Evolutionary conservation across 1,140 invertebrate species (phyloP), one percentile per base, ranked within the genome.

Genomic region (Sycophaga agraensis): DNA sequence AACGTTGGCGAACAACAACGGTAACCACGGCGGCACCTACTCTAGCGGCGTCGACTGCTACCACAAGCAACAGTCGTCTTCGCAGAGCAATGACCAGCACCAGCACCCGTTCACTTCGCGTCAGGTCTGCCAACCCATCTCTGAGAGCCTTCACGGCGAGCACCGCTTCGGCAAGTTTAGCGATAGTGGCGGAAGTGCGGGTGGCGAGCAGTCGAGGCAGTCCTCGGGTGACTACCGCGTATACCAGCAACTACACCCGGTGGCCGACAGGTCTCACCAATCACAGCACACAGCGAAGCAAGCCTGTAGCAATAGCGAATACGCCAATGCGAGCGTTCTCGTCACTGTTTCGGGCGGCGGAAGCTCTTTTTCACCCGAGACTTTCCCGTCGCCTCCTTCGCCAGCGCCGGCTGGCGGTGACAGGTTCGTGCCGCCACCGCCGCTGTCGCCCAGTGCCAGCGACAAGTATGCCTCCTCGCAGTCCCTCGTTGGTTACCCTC

Each of bases 371-470:
- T 73, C 71, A 21, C 54, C 74, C 37, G 79, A 81, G 42, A 76
- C 70, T 14, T 81, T 81, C 59, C 79, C 79, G 14, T 81, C 78
- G 14, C 79, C 79, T 28, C 78, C 79, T 4, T 80, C 79, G 19
- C 79, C 79, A 19, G 79, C 78, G 12, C 79, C 79, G 6, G 70
- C 74, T 9, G 75, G 75, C 8, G 75, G 75, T 28, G 77, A 80
- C 42, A 69, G 75, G 5, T 81, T 81, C 65, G 73, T 81, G 14
- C 78, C 78, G 22, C 78, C 78, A 35, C 79, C 79, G 17, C 79
- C 79, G 3, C 59, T 80, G 2, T 79, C 79, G 21, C 79, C 77
- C 35, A 72, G 69, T 45, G 69, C 71, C 17, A 76, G 73, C 63
- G 79, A 80, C 45, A 79, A 78, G 54, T 79, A 79, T 14, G 70